Evolutionary conservation across 1,140 invertebrate genomes (phyloP).

Genomic region (Neodiprion virginianus): DNA sequence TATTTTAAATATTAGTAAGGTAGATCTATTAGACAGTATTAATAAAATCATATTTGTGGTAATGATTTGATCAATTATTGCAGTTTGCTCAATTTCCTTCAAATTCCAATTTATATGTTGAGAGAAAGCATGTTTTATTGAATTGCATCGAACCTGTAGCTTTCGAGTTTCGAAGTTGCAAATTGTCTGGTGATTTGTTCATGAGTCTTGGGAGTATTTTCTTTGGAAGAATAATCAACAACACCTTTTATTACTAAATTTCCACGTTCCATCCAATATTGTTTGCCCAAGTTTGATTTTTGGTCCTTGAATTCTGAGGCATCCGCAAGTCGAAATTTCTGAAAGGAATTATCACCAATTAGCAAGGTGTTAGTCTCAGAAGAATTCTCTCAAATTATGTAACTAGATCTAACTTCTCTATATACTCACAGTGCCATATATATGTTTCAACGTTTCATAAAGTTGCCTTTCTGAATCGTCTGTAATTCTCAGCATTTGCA

Average conservation of each 20-base stretch:
- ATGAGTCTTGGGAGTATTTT: slow-evolving; percentile 59
- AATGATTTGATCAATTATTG: too few relatives aligned
- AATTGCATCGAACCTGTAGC: slow-evolving; percentile 55
- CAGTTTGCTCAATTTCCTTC: too few relatives aligned
- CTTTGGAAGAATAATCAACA: slow-evolving; percentile 68
- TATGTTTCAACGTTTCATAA: slow-evolving; percentile 72
- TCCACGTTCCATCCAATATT: slow-evolving; percentile 77
- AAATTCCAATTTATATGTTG: too few relatives aligned
- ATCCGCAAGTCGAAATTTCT: slow-evolving; percentile 61
- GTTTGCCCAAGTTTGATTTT: slow-evolving; percentile 68
- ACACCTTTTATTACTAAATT: slow-evolving; percentile 75
- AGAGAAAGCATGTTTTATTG: too few relatives aligned
- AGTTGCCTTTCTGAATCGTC: slow-evolving; percentile 72
- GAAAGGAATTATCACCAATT: slow-evolving; percentile 37
- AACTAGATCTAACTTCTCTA: slow-evolving; percentile 8
- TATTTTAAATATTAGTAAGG: too few relatives aligned
- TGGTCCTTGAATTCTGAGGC: slow-evolving; percentile 67
- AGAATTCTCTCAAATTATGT: slow-evolving; percentile 4
- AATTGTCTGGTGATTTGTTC: slow-evolving; percentile 70
- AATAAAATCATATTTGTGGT: too few relatives aligned
- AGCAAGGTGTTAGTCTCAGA: not conserved
- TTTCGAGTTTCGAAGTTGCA: slow-evolving; percentile 74
- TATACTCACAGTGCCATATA: slow-evolving; percentile 68
- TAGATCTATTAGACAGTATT: too few relatives aligned
- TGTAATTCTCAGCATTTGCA: slow-evolving; percentile 71